These are phyloP conservation scores for Melipona beecheii DNA, from an alignment of 2,888 invertebrate species.

Conservation along the genomic window DNA sequence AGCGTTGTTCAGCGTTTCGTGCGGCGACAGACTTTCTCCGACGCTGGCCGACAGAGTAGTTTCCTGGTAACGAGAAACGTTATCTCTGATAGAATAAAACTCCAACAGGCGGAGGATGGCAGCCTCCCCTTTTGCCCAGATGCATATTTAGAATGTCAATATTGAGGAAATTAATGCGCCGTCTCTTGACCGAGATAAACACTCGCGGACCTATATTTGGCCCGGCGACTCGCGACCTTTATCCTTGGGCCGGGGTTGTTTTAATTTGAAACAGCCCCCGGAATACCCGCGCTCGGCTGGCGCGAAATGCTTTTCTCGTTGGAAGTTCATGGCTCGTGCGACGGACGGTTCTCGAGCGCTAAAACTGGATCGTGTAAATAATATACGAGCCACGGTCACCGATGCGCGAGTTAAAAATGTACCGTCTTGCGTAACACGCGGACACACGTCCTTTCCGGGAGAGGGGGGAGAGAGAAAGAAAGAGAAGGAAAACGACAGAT, in stretches of 20 bases:
- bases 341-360: slow-evolving; percentile 36
- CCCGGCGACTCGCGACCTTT: slow-evolving; percentile 1
- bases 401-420: slow-evolving; percentile 34
- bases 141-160: slow-evolving; percentile 31
- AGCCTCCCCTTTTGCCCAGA: not conserved
- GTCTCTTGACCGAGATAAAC: slow-evolving; percentile 29
- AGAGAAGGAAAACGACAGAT: not conserved
- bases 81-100: not conserved
- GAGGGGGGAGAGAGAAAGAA: not conserved
- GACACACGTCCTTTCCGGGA: not conserved
- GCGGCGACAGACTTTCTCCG: not conserved
- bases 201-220: not conserved
- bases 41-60: not conserved
- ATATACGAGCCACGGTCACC: slow-evolving; percentile 35
- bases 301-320: slow-evolving; percentile 15
- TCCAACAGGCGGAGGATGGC: too few species aligned
- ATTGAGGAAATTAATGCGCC: slow-evolving; percentile 17
- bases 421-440: slow-evolving; percentile 4
- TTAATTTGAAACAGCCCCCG: not conserved
- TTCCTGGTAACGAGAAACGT: not conserved
- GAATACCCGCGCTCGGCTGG: not conserved
- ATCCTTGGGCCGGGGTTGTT: not conserved
- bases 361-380: slow-evolving; percentile 61
- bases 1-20: not conserved
- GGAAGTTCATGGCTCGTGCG: slow-evolving; percentile 35